Percentiles rank a stretch among this genome's conserved stretches.
phyloP scores from a whole-genome alignment of 1,140 invertebrate species.

The Stenopsyche tienmushanensis region DNA sequence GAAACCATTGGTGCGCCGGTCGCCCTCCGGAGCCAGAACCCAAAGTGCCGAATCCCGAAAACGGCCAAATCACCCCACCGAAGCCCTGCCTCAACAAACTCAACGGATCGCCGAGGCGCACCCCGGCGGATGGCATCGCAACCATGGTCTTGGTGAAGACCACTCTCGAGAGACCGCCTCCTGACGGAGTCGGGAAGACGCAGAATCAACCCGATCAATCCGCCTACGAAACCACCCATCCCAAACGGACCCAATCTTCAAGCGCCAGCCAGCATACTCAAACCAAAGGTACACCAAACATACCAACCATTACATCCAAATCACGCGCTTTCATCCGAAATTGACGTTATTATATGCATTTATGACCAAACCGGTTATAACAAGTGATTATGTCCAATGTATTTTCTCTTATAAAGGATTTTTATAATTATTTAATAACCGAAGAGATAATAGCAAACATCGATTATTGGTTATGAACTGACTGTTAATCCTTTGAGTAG shows the following conservation, averaged over 20 bases:
- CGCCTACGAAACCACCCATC: too few relatives aligned
- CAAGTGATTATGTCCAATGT: too few relatives aligned
- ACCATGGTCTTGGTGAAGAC: constrained; percentile 32
- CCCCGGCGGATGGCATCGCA: not conserved
- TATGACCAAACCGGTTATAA: too few relatives aligned
- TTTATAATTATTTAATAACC: too few relatives aligned
- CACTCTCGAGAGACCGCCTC: constrained; percentile 23
- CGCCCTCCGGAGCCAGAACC: constrained; percentile 20
- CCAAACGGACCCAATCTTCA: not conserved
- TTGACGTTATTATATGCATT: too few relatives aligned
- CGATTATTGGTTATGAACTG: too few relatives aligned
- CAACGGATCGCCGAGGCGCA: not conserved
- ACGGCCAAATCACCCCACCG: constrained; percentile 5
- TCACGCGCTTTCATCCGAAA: too few relatives aligned
- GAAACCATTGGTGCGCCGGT: constrained; percentile 37
- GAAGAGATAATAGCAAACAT: too few relatives aligned
- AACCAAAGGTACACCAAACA: not conserved
- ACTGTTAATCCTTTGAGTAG: too few relatives aligned
- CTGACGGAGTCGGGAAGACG: not conserved
- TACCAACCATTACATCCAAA: too few relatives aligned
- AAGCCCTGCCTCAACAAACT: not conserved
- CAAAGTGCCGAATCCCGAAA: too few relatives aligned
- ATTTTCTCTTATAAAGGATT: too few relatives aligned
- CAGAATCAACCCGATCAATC: not conserved
- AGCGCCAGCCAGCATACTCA: not conserved